phyloP scores from a whole-genome alignment of 2,113 vertebrate genomes.

The Candoia aspera region DNA sequence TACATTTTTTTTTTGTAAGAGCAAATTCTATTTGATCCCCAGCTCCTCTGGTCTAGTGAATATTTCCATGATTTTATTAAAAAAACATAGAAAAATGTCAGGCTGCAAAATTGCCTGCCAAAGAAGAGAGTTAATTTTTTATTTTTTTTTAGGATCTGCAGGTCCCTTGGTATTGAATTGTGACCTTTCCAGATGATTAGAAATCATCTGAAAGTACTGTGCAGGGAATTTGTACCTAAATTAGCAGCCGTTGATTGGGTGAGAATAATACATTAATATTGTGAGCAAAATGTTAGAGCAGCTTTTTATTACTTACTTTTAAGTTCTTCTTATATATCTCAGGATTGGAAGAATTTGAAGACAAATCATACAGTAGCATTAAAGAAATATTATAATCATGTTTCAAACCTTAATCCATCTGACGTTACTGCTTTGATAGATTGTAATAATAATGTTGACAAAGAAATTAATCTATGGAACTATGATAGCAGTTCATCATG shows the following conservation, averaged over 20 bases:
- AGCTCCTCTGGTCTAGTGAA: not conserved
- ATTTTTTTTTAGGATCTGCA: not conserved
- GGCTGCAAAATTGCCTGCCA: not conserved
- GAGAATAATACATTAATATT: not conserved
- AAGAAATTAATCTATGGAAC: constrained; percentile 40
- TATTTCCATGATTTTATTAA: not conserved
- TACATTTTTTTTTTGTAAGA: not conserved
- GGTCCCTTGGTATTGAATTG: not conserved
- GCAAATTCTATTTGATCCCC: not conserved
- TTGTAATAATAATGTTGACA: constrained; percentile 28
- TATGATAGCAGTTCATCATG: constrained; percentile 33
- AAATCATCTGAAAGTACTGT: not conserved
- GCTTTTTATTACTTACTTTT: not conserved
- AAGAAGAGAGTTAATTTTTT: not conserved
- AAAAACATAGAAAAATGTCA: not conserved
- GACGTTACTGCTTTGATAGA: constrained; percentile 20
- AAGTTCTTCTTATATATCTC: not conserved
- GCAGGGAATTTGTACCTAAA: not conserved
- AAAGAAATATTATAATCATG: not conserved
- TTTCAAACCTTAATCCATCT: constrained; percentile 30
- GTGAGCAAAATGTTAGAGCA: not conserved
- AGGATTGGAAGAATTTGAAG: not conserved
- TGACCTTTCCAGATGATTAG: not conserved
- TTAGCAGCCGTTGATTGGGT: not conserved
- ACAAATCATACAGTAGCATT: not conserved